Conservation (phyloP, 2,888 invertebrate genomes). For the Chaetogeoica ovagalla region DNA sequence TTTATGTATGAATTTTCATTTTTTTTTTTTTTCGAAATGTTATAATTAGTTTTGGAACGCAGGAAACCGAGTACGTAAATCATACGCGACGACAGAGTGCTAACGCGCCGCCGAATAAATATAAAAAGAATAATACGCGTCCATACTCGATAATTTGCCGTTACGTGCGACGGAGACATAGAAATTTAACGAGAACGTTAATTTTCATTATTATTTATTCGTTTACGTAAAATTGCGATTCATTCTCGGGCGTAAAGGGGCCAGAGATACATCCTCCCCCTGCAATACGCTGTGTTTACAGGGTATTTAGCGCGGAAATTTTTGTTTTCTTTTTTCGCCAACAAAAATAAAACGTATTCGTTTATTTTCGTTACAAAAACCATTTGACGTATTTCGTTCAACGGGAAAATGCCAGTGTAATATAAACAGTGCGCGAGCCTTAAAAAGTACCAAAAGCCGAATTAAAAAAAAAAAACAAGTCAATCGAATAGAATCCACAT, state of each 20-base stretch:
- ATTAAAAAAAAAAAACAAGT: too few species aligned
- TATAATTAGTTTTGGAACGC: conserved; percentile 25
- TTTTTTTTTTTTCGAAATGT: conserved; percentile 6
- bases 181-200: neutral
- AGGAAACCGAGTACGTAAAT: neutral
- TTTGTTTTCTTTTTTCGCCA: neutral
- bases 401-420: too few species aligned
- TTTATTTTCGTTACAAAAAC: too few species aligned
- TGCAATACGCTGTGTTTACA: neutral
- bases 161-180: neutral
- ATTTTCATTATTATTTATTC: too few species aligned
- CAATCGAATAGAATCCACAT: too few species aligned
- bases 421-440: too few species aligned
- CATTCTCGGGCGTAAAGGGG: too few species aligned
- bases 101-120: neutral
- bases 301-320: too few species aligned
- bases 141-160: neutral
- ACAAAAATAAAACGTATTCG: neutral
- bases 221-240: too few species aligned
- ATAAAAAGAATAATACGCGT: neutral
- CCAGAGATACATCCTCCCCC: too few species aligned
- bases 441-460: too few species aligned
- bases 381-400: too few species aligned
- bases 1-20: neutral
- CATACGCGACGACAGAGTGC: neutral